Conservation (phyloP, 2,797 vertebrate species). For the Anguilla marmorata region DNA sequence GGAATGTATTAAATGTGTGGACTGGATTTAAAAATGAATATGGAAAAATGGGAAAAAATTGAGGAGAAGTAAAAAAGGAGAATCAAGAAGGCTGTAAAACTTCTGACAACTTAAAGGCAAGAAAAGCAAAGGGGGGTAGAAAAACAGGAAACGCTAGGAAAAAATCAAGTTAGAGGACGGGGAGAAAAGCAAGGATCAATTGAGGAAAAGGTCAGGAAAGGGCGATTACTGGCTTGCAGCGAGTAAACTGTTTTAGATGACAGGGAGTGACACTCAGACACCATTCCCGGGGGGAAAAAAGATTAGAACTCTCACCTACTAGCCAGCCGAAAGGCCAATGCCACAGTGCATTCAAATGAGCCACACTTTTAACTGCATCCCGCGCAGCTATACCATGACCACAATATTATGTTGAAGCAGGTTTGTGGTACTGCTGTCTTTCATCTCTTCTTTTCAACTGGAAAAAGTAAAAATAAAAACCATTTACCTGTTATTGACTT, state of each 20-base stretch:
- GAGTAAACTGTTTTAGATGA: constrained; percentile 44
- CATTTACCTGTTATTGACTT: neutral
- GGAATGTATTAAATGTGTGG: neutral
- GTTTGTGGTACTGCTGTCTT: neutral
- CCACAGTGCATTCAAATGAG: constrained; percentile 37
- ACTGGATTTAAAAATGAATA: neutral
- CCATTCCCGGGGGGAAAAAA: constrained; percentile 31
- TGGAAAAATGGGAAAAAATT: neutral
- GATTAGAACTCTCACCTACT: constrained; percentile 46
- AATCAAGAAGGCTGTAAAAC: neutral
- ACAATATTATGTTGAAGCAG: neutral
- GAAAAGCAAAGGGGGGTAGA: neutral
- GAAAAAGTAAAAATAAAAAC: neutral
- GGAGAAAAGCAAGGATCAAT: constrained; percentile 44
- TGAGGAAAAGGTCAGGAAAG: constrained; percentile 52
- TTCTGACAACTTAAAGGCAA: neutral
- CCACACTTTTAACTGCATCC: neutral
- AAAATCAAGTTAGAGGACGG: constrained; percentile 32
- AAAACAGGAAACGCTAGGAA: constrained; percentile 10
- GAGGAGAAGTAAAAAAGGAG: neutral
- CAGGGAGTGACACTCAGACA: constrained; percentile 26
- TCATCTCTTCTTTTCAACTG: neutral
- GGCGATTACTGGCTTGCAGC: constrained; percentile 48
- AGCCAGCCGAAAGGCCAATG: constrained; percentile 30
- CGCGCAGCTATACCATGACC: neutral